A percentile compares a stretch with the other conserved stretches of the same genome.
Conservation (phyloP, 2,888 invertebrate species). For the Drosophila villosipedis region DNA sequence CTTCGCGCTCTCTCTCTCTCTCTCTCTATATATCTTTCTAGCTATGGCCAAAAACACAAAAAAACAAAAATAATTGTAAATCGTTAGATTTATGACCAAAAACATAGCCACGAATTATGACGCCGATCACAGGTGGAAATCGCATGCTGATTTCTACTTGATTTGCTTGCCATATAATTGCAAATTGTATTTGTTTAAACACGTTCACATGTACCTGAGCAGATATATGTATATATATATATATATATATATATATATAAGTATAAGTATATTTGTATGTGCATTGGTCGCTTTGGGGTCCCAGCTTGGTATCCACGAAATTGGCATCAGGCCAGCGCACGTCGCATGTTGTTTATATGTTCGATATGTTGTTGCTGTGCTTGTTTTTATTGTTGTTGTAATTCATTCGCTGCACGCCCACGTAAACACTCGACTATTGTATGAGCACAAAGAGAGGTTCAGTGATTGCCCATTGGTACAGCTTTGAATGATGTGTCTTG, state of each 20-base stretch:
- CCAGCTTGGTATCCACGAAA: constrained; percentile 52
- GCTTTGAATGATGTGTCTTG: constrained; percentile 74
- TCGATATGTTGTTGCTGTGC: constrained; percentile 43
- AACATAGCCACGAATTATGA: constrained; percentile 79
- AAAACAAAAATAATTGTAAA: constrained; percentile 73
- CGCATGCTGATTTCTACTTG: constrained; percentile 79
- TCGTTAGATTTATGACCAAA: constrained; percentile 80
- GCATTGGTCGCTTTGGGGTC: constrained; percentile 25
- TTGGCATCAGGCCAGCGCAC: constrained; percentile 66
- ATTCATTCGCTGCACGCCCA: constrained; percentile 65
- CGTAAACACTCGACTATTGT: constrained; percentile 58
- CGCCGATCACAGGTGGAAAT: constrained; percentile 81
- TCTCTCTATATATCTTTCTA: neutral
- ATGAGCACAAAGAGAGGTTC: constrained; percentile 24
- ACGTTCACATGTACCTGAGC: constrained; percentile 57
- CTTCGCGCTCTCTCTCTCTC: constrained; percentile 10
- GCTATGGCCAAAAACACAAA: constrained; percentile 10
- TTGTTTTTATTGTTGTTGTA: constrained; percentile 25
- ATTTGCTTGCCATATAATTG: constrained; percentile 81
- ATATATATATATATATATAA: constrained; percentile 1
- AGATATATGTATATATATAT: constrained; percentile 8
- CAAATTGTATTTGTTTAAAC: constrained; percentile 80
- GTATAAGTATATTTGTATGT: constrained; percentile 1
- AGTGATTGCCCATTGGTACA: constrained; percentile 51
- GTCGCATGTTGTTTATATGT: constrained; percentile 70